phyloP scores from a whole-genome alignment of 2,113 vertebrate species.

The Symphodus melops region DNA sequence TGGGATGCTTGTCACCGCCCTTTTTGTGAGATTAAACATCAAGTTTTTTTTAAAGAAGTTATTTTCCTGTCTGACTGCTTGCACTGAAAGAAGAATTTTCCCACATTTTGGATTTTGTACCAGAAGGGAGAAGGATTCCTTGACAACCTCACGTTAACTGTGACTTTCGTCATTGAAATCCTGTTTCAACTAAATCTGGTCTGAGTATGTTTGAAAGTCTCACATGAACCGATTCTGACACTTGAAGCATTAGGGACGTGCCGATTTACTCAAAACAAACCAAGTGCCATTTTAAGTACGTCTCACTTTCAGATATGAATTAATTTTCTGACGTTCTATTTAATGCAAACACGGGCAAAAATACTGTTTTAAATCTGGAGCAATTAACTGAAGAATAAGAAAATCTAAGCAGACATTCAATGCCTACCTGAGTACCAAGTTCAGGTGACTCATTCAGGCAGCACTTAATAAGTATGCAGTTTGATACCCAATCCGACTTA shows the following conservation, averaged over 20 bases:
- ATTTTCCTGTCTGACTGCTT: slow-evolving; percentile 66
- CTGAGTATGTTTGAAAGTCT: slow-evolving; percentile 10
- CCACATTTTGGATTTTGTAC: slow-evolving; percentile 10
- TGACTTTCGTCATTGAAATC: background rate
- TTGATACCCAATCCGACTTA: slow-evolving; percentile 20
- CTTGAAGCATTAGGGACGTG: background rate
- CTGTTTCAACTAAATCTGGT: background rate
- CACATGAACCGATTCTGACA: slow-evolving; percentile 15
- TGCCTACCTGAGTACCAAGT: background rate
- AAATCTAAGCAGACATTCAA: background rate
- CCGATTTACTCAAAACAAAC: too few species aligned
- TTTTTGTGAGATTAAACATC: slow-evolving; percentile 41
- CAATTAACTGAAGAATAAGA: background rate
- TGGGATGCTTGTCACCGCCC: slow-evolving; percentile 33
- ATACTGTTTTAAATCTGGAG: background rate
- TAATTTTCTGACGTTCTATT: too few species aligned
- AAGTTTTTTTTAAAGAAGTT: slow-evolving; percentile 23
- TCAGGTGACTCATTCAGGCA: slow-evolving; percentile 10
- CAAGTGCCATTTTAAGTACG: too few species aligned
- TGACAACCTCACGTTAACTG: background rate
- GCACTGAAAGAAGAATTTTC: slow-evolving; percentile 42
- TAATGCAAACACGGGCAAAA: background rate
- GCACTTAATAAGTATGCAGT: background rate
- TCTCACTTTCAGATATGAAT: too few species aligned
- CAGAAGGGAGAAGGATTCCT: background rate